Percentiles rank a stretch among this genome's conserved stretches.
These are phyloP conservation scores for Volucella inflata DNA, from an alignment of 2,888 invertebrate species.

Conservation along the genomic window DNA sequence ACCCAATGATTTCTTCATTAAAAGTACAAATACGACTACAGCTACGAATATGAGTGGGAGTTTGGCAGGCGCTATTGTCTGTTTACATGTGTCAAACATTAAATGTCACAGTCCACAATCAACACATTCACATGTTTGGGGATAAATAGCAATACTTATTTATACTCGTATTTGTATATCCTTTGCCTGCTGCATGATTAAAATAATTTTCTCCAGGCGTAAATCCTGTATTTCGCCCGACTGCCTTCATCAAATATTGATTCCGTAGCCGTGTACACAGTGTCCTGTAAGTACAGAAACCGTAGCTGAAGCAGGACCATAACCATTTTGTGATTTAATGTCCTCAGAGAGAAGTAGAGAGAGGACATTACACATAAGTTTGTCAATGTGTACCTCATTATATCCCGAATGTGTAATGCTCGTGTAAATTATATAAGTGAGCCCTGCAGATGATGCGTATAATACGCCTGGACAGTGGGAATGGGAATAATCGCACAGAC, in stretches of 20 bases:
- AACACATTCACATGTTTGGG: constrained; percentile 49
- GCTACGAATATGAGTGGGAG: constrained; percentile 11
- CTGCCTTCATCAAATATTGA: constrained; percentile 72
- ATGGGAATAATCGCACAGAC: constrained; percentile 22
- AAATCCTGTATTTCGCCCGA: constrained; percentile 59
- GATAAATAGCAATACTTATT: too few relatives aligned
- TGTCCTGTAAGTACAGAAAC: not conserved
- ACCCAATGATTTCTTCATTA: constrained; percentile 65
- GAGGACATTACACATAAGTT: constrained; percentile 8
- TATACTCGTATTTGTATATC: not conserved
- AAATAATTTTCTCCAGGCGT: constrained; percentile 70
- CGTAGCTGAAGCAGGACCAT: too few relatives aligned
- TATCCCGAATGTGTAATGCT: constrained; percentile 66
- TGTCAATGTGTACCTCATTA: constrained; percentile 59
- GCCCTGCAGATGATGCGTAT: constrained; percentile 22
- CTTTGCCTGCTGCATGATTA: constrained; percentile 56
- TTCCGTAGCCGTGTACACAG: constrained; percentile 46
- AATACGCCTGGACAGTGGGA: not conserved
- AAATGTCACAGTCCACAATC: constrained; percentile 65
- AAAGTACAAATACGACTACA: constrained; percentile 15
- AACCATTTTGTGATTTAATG: not conserved
- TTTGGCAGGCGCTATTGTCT: constrained; percentile 31
- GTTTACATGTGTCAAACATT: constrained; percentile 73
- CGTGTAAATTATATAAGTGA: constrained; percentile 65
- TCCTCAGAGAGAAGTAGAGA: constrained; percentile 32